Evolutionary conservation across 1,140 invertebrate species (phyloP).

Genomic region (Acyrthosiphon pisum): DNA sequence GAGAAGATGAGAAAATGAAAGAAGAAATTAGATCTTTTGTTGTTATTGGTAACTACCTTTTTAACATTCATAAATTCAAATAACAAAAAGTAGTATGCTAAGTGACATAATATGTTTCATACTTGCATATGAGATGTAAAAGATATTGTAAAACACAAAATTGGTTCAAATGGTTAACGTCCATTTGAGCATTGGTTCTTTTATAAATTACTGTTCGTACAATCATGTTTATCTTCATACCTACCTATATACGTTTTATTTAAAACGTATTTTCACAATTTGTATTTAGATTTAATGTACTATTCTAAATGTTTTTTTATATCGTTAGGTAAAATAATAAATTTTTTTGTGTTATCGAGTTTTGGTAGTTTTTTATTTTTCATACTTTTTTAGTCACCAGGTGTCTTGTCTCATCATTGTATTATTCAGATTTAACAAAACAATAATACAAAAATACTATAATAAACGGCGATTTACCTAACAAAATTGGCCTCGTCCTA

Average conservation of each 20-base stretch:
- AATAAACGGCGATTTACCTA: too few relatives aligned
- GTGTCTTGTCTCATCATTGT: too few relatives aligned
- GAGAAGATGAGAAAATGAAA: too few relatives aligned
- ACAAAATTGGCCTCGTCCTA: too few relatives aligned
- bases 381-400: too few relatives aligned
- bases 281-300: neutral
- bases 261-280: neutral
- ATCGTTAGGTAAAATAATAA: too few relatives aligned
- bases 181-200: neutral
- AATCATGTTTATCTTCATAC: neutral
- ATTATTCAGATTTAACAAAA: too few relatives aligned
- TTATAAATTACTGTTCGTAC: neutral
- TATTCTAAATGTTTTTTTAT: too few relatives aligned
- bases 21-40: neutral
- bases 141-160: neutral
- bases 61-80: slow-evolving; percentile 14
- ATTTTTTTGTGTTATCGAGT: too few relatives aligned
- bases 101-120: neutral
- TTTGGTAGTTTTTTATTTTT: too few relatives aligned
- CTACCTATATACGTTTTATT: neutral
- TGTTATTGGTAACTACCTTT: neutral
- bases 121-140: neutral
- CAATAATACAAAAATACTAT: too few relatives aligned
- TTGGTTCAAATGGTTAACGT: neutral
- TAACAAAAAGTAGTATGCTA: neutral